Conservation (phyloP, 1,140 invertebrate genomes). For the Trichogramma pretiosum region DNA sequence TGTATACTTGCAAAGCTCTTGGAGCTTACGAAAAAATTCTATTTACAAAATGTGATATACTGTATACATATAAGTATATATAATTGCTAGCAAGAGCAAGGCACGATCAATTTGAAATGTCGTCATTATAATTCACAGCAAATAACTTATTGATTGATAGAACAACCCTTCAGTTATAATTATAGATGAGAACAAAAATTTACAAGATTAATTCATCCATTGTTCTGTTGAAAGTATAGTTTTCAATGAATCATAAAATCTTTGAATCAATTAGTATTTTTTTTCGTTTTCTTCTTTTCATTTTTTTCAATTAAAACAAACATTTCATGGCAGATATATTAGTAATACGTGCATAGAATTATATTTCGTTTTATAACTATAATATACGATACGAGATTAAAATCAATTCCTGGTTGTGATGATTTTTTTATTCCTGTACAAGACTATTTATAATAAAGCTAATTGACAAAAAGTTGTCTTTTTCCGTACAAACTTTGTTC, state of each 20-base stretch:
- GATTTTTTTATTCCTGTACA: not conserved
- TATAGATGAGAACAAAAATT: conserved; percentile 1
- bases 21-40: conserved; percentile 17
- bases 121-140: conserved; percentile 13
- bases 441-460: not conserved
- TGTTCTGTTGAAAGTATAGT: too few species aligned
- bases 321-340: not conserved
- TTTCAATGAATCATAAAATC: too few species aligned
- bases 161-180: not conserved
- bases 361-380: too few species aligned
- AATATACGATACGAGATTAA: too few species aligned
- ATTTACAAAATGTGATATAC: conserved; percentile 16
- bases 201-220: conserved; percentile 6
- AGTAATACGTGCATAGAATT: too few species aligned
- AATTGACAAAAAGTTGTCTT: conserved; percentile 6
- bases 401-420: conserved; percentile 1
- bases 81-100: conserved; percentile 18
- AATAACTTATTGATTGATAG: conserved; percentile 6
- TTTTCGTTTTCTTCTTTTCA: not conserved
- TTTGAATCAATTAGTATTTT: not conserved
- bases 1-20: conserved; percentile 13
- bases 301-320: not conserved
- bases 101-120: conserved; percentile 19
- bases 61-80: not conserved
- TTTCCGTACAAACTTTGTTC: not conserved